A percentile compares a stretch with the other conserved stretches of the same genome.
Conservation (phyloP, 2,888 invertebrate species). For the Drosophila eohydei region DNA sequence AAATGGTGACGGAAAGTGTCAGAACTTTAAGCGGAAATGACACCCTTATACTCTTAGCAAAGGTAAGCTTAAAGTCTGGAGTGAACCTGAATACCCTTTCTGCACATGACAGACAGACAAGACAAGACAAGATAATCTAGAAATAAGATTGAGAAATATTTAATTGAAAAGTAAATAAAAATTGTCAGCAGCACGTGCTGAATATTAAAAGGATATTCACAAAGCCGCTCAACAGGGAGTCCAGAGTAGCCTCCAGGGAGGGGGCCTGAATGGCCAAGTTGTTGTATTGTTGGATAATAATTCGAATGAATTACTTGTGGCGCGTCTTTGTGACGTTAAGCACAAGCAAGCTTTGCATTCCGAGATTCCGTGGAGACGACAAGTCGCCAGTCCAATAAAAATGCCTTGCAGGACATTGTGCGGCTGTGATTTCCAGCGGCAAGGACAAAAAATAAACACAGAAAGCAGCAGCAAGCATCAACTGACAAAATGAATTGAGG, state of each 20-base stretch:
- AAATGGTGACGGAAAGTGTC: conserved; percentile 55
- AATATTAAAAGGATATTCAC: conserved; percentile 21
- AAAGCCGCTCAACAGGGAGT: neutral
- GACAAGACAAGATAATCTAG: neutral
- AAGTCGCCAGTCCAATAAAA: conserved; percentile 40
- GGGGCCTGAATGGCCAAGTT: conserved; percentile 16
- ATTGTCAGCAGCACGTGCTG: conserved; percentile 22
- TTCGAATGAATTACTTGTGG: conserved; percentile 69
- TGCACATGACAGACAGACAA: no score
- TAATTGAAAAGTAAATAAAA: conserved; percentile 11
- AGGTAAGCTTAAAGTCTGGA: conserved; percentile 20
- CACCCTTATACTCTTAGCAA: conserved; percentile 25
- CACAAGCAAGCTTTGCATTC: conserved; percentile 36
- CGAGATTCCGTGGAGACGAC: conserved; percentile 41
- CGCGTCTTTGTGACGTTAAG: conserved; percentile 16
- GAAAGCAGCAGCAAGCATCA: neutral
- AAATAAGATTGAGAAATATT: neutral
- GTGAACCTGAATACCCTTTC: neutral
- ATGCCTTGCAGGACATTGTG: conserved; percentile 52
- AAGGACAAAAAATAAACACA: conserved; percentile 12
- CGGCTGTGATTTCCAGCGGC: conserved; percentile 58
- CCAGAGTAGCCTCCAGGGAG: neutral
- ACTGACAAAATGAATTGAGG: conserved; percentile 36
- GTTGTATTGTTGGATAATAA: conserved; percentile 60
- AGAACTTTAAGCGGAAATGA: conserved; percentile 52